Evolutionary conservation across 2,797 vertebrate genomes (phyloP).

Genomic region (Enteromius anoplus): DNA sequence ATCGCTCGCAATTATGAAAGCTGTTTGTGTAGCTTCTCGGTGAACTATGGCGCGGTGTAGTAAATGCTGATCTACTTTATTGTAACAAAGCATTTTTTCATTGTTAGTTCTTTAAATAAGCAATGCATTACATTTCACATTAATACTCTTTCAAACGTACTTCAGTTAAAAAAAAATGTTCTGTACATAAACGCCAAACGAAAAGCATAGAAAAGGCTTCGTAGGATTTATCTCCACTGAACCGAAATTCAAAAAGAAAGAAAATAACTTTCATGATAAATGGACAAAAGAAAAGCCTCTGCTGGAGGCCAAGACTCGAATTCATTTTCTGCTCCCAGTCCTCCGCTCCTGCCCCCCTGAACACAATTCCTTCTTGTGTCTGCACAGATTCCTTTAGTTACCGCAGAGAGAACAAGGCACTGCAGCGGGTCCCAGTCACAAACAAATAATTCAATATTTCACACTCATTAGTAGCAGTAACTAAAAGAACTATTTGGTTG

Average conservation of each 20-base stretch:
- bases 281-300: not conserved
- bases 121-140: not conserved
- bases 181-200: not conserved
- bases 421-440: conserved; percentile 73
- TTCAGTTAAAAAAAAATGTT: not conserved
- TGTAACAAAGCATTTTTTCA: too few species aligned
- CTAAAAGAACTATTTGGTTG: conserved; percentile 78
- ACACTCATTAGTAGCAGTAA: conserved; percentile 78
- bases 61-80: not conserved
- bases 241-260: not conserved
- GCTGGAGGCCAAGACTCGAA: conserved; percentile 58
- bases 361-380: conserved; percentile 81
- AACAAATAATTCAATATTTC: conserved; percentile 82
- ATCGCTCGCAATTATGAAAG: not conserved
- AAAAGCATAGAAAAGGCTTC: not conserved
- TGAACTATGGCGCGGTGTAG: not conserved
- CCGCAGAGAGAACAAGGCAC: conserved; percentile 72
- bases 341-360: conserved; percentile 64
- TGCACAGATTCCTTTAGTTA: conserved; percentile 80
- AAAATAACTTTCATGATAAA: conserved; percentile 5
- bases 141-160: not conserved
- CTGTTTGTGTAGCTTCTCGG: not conserved
- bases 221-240: not conserved
- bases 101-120: not conserved
- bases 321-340: conserved; percentile 62